Conservation (phyloP, 2,888 invertebrate genomes). For the Metacarcinus magister region DNA sequence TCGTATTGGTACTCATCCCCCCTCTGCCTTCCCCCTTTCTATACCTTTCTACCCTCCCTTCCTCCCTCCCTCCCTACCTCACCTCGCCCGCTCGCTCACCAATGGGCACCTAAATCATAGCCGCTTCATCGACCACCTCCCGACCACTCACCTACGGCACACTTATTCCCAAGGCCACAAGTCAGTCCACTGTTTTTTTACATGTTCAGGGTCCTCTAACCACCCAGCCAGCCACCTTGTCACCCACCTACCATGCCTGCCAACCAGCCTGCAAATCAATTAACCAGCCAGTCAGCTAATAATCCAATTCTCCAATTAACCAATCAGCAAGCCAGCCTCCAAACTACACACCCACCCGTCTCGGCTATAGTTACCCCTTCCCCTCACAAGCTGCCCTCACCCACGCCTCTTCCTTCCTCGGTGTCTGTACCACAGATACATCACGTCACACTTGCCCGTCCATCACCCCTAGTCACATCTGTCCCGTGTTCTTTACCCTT, state of each 20-base stretch:
- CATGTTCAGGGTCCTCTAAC: not conserved
- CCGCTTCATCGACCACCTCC: conserved; percentile 6
- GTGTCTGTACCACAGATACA: not conserved
- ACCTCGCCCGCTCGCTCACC: conserved; percentile 1
- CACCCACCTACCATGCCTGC: not conserved
- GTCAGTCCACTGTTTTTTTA: not conserved
- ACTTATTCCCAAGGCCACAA: not conserved
- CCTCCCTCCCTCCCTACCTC: not conserved
- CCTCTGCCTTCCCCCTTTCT: not conserved
- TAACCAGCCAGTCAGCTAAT: not conserved
- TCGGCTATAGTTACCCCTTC: not conserved
- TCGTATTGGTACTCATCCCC: not conserved
- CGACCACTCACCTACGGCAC: not conserved
- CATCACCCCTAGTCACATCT: not conserved
- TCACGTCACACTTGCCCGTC: not conserved
- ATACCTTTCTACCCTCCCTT: not conserved
- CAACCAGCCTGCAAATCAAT: not conserved
- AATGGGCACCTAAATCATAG: not conserved
- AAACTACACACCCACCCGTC: not conserved
- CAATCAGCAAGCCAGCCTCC: not conserved
- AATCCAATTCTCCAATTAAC: not conserved
- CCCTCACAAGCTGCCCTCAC: not conserved
- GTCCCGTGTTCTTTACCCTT: not conserved
- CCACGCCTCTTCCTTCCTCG: not conserved
- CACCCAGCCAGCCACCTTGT: not conserved